phyloP scores from a whole-genome alignment of 2,797 vertebrate genomes.

The Molossus alvarezi region DNA sequence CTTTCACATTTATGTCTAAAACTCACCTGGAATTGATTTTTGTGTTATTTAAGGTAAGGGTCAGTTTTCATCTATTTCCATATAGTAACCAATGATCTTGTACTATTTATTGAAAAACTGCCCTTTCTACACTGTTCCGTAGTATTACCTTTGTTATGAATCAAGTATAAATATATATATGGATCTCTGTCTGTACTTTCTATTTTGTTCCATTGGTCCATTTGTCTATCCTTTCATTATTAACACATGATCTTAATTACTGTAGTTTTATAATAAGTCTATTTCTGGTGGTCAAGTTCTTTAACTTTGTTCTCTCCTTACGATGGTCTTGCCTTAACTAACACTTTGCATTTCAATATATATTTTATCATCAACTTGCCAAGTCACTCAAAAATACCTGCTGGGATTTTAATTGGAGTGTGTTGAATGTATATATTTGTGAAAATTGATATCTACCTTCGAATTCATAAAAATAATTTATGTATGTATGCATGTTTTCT shows the following conservation, averaged over 20 bases:
- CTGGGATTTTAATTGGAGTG: not conserved
- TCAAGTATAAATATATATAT: not conserved
- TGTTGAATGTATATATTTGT: not conserved
- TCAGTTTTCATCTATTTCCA: not conserved
- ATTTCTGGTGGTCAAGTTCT: not conserved
- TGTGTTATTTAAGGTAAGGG: not conserved
- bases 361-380: not conserved
- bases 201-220: not conserved
- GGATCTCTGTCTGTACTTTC: not conserved
- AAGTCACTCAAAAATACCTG: not conserved
- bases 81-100: not conserved
- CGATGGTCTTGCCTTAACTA: not conserved
- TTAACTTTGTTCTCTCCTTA: not conserved
- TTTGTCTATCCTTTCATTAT: not conserved
- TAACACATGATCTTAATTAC: not conserved
- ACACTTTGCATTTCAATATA: not conserved
- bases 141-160: not conserved
- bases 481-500: not conserved
- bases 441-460: not conserved
- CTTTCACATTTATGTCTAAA: not conserved
- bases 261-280: not conserved
- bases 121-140: not conserved
- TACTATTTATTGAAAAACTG: not conserved
- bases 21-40: not conserved
- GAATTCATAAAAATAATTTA: not conserved